Evolutionary conservation across 2,888 invertebrate genomes (phyloP).

Genomic region (Spialia ferax): DNA sequence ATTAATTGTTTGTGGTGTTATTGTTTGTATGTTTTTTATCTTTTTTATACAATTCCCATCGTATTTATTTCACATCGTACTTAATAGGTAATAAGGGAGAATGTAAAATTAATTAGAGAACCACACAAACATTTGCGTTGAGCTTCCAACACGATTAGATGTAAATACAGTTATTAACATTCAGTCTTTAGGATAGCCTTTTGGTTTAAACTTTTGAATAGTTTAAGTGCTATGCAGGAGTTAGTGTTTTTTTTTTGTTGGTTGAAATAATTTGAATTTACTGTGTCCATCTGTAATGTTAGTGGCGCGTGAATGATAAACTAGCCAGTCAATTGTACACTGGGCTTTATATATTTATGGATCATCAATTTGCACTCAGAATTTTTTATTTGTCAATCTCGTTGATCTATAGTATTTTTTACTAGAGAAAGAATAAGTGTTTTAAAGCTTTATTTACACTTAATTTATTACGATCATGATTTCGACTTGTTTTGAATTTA

Average conservation of each 20-base stretch:
- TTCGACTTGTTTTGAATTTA: too few species aligned
- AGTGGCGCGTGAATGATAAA: slow-evolving; percentile 28
- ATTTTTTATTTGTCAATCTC: not conserved
- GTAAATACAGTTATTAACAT: slow-evolving; percentile 78
- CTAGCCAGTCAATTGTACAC: slow-evolving; percentile 11
- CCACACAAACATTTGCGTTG: slow-evolving; percentile 85
- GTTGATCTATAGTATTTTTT: too few species aligned
- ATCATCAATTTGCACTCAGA: not conserved
- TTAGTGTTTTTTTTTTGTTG: slow-evolving; percentile 8
- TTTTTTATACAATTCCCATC: not conserved
- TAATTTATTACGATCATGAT: too few species aligned
- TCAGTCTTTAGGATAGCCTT: slow-evolving; percentile 38
- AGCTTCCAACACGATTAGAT: slow-evolving; percentile 88
- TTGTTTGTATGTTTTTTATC: slow-evolving; percentile 18
- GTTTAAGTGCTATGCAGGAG: slow-evolving; percentile 22
- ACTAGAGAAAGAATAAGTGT: too few species aligned
- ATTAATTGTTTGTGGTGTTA: slow-evolving; percentile 39
- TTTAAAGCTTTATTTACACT: too few species aligned
- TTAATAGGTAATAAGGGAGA: slow-evolving; percentile 51
- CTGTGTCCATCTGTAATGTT: slow-evolving; percentile 12
- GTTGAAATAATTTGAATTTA: slow-evolving; percentile 8
- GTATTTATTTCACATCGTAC: not conserved
- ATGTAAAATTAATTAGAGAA: slow-evolving; percentile 66
- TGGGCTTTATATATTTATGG: slow-evolving; percentile 9
- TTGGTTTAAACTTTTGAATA: slow-evolving; percentile 31